Evolutionary conservation across 2,888 invertebrate genomes (phyloP), one percentile per base, ranked within the genome.

Genomic region (Malachius bipustulatus): DNA sequence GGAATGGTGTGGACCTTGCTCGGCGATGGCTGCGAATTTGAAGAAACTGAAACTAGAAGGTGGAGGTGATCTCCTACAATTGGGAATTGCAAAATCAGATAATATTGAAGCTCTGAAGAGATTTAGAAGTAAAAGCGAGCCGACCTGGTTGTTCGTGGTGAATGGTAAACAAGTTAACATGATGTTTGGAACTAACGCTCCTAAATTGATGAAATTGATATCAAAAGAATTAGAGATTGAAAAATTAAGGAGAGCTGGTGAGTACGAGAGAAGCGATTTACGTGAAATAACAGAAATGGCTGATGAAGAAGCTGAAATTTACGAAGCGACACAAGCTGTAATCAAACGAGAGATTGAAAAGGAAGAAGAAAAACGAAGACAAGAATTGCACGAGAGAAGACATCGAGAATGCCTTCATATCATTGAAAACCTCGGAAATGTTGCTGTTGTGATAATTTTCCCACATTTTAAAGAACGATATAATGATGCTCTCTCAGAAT

Each of bases 1-100:
- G 4, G 84, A 83, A 42, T 93, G 91, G 91, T 83, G 87, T 54
- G 91, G 91, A 0, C 89, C 90, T 0, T 90, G 90, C 55, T 61
- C 74, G 38, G 87, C 84, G 14, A 85, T 91, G 82, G 67, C 81
- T 34, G 81, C 81, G 30, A 81, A 77, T 56, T 67, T 93, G 47
- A 81, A 83, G 58, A 85, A 83, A 63, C 70, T 90, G 43, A 90
- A 90, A 60, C 70, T 90, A 48, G 90, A 91, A 64, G 62, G 84
- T 11, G 89, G 88, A 4, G 90, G 89, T 37, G 84, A 88, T 52
- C 64, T 75, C 51, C 65, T 93, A 30, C 77, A 77, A 40, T 71
- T 88, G 45, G 89, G 84, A 4, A 69, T 81, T 50, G 85, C 83
- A 2, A 82, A 82, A 59, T 69, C 81, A 12, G 88, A 91, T 56